Percentiles rank a stretch among this genome's conserved stretches.
These are phyloP conservation scores for Lophotriccus pileatus DNA, from an alignment of 2,797 vertebrate genomes.

Conservation along the genomic window DNA sequence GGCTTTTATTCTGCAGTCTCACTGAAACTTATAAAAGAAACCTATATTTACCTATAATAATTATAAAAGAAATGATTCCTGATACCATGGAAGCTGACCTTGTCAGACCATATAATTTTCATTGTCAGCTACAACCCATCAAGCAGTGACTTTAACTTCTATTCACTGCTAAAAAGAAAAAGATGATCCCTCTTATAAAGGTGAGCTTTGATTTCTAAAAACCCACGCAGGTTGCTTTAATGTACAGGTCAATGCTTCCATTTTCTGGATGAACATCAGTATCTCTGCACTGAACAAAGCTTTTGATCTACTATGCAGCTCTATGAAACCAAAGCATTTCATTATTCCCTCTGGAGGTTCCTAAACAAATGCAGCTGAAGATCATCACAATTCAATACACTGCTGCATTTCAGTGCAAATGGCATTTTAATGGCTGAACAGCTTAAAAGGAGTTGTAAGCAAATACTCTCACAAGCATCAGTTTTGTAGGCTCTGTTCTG, in stretches of 20 bases:
- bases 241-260: not conserved
- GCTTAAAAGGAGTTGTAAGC: not conserved
- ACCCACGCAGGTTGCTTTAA: not conserved
- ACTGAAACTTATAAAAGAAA: not conserved
- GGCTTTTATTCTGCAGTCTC: not conserved
- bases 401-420: not conserved
- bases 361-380: not conserved
- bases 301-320: not conserved
- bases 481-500: not conserved
- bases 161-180: not conserved
- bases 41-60: not conserved
- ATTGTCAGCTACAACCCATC: not conserved
- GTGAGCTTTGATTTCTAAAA: not conserved
- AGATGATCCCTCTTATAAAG: not conserved
- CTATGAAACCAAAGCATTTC: not conserved
- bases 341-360: not conserved
- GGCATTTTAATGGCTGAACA: not conserved
- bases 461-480: not conserved
- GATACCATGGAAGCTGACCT: not conserved
- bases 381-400: not conserved
- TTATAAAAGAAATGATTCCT: not conserved
- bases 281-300: not conserved
- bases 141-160: not conserved
- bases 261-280: not conserved
- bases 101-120: conserved; percentile 2